Percentiles rank a stretch among this genome's conserved stretches.
These are phyloP conservation scores for Priocnemis perturbator DNA, from an alignment of 2,888 invertebrate species.

Conservation along the genomic window DNA sequence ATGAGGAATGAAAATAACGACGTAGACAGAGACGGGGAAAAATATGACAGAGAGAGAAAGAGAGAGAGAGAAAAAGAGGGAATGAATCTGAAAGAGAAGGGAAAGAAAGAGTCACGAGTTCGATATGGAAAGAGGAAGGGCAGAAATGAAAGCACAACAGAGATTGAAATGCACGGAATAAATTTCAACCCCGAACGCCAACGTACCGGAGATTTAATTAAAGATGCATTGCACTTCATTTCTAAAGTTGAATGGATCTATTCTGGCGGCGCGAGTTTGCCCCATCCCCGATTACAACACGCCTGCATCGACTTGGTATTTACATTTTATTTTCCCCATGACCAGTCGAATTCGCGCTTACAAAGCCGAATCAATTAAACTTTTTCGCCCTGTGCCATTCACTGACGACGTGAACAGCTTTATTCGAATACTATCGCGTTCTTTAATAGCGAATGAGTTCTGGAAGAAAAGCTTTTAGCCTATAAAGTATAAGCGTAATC, in stretches of 20 bases:
- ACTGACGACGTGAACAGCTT: too few relatives aligned
- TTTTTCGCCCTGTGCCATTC: too few relatives aligned
- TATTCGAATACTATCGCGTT: too few relatives aligned
- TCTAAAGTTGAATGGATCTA: slow-evolving; percentile 54
- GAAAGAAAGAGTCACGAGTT: slow-evolving; percentile 17
- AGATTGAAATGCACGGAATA: slow-evolving; percentile 61
- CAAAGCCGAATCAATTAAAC: too few relatives aligned
- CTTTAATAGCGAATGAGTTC: too few relatives aligned
- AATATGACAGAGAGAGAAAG: not conserved
- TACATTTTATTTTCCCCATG: too few relatives aligned
- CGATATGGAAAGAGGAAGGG: slow-evolving; percentile 1
- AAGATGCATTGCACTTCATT: slow-evolving; percentile 63
- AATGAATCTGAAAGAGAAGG: not conserved
- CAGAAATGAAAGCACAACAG: slow-evolving; percentile 40
- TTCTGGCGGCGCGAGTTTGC: not conserved
- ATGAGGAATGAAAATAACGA: not conserved
- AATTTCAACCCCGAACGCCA: slow-evolving; percentile 52
- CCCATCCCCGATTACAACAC: too few relatives aligned
- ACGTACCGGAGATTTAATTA: slow-evolving; percentile 64
- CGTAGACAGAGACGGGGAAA: too few relatives aligned
- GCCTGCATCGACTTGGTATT: too few relatives aligned
- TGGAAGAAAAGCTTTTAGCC: too few relatives aligned
- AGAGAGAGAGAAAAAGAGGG: not conserved
- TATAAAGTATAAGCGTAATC: too few relatives aligned
- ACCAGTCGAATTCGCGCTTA: too few relatives aligned